Conservation (phyloP, 2,113 vertebrate genomes). For the Cygnus buccinator region DNA sequence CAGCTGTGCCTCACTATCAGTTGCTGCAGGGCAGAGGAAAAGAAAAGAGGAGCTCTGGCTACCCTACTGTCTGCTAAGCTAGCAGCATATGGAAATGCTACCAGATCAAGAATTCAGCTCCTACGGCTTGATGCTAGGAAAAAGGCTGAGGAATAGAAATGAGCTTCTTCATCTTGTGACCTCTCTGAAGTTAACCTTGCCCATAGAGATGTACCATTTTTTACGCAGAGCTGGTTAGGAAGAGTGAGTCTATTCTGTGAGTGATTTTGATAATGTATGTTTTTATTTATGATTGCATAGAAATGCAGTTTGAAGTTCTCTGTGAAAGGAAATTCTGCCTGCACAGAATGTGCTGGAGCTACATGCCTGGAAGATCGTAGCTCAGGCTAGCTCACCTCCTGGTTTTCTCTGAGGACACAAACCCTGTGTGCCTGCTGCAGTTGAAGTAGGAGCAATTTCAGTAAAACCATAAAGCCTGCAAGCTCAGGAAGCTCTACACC, state of each 20-base stretch:
- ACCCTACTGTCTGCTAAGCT: neutral
- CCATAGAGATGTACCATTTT: fast-evolving
- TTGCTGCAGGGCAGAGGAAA: neutral
- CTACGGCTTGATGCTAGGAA: neutral
- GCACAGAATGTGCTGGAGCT: neutral
- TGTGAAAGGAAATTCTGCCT: neutral
- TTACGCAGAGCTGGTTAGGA: neutral
- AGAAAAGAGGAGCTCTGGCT: neutral
- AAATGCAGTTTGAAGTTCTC: neutral
- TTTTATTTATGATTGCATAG: neutral
- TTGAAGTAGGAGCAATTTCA: neutral
- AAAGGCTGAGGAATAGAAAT: neutral
- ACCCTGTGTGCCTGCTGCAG: neutral
- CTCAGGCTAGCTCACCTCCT: neutral
- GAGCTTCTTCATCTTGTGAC: neutral
- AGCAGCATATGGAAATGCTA: neutral
- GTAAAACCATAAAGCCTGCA: neutral
- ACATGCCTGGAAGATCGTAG: neutral
- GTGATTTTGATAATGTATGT: neutral
- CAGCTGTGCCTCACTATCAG: neutral
- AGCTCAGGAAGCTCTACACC: neutral
- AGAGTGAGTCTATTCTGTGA: neutral
- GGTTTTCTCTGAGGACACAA: neutral
- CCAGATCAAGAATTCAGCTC: neutral
- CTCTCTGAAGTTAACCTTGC: neutral